A percentile compares a stretch with the other conserved stretches of the same genome.
Evolutionary conservation across 2,113 vertebrate genomes (phyloP).

Genomic region (Hemiprocne comata): DNA sequence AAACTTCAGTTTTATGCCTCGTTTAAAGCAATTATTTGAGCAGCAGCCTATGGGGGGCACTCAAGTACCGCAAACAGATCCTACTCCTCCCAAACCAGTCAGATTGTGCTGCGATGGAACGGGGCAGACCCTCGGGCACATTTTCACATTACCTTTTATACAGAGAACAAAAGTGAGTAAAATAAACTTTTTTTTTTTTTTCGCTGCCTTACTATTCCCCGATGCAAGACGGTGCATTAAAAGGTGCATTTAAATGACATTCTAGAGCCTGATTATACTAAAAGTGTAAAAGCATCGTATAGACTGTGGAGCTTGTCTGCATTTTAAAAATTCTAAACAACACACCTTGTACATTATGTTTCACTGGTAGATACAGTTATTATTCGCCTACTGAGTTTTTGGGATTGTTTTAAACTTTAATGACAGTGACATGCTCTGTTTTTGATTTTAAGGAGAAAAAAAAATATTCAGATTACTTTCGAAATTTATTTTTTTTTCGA

Average conservation of each 20-base stretch:
- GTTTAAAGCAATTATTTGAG: conserved; percentile 12
- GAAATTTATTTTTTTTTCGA: neutral
- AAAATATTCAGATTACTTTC: conserved; percentile 66
- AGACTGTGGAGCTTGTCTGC: conserved; percentile 23
- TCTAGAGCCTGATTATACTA: conserved; percentile 57
- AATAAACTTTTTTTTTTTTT: conserved; percentile 55
- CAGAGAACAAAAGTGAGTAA: conserved; percentile 65
- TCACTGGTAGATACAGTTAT: conserved; percentile 62
- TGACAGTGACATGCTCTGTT: conserved; percentile 21
- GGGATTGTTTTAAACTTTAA: conserved; percentile 61
- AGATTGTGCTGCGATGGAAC: neutral
- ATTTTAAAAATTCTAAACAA: conserved; percentile 48
- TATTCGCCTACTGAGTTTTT: conserved; percentile 53
- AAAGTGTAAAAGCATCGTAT: conserved; percentile 19
- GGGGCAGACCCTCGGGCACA: conserved; percentile 48
- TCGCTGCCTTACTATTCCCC: conserved; percentile 7
- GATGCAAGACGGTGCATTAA: conserved; percentile 68
- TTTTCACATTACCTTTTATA: conserved; percentile 67
- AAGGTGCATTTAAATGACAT: conserved; percentile 64
- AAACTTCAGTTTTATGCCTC: neutral
- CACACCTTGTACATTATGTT: neutral
- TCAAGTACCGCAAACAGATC: conserved; percentile 70
- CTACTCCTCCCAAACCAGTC: neutral
- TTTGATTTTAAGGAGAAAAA: conserved; percentile 62
- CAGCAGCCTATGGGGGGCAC: conserved; percentile 81